Evolutionary conservation across 30 jellyfish, hydroid and myxozoan genomes (phyloP), one percentile per base, ranked within the genome.

Genomic region (Chironex yamaguchii): DNA sequence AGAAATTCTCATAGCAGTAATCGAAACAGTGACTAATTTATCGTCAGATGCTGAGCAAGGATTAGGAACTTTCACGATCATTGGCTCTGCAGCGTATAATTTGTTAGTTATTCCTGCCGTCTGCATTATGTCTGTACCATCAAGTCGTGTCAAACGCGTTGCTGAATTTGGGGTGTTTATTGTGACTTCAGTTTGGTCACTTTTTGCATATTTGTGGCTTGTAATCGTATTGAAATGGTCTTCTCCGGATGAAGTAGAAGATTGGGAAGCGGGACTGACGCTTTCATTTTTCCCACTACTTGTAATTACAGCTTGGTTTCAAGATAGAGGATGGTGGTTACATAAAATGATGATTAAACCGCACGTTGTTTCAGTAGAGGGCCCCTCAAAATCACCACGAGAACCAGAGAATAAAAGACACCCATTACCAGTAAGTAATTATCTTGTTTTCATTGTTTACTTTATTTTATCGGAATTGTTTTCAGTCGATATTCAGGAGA

Each of bases 21-120:
- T 91, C n/a, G 98, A 91, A 63, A 91, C 98, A 1, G 72, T 91
- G 20, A 24, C 96, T 2, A 85, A 52, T 42, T 54, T 91, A 65
- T 86, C 63, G 31, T 29, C 42, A 0, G 72, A 49, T 3, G 25
- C 74, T 25, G 70, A 65, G 21, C 80, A 81, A 35, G 92, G 84
- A 1, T 70, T 91, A 48, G 98, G 98, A 2, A 80, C 91, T 0
- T 91, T 85, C 36, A 91, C 98, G 34, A 91, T 91, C 0, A 84
- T 91, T 6, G 98, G 98, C 29, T 85, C 96, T 9, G 98, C 98
- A 3, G 93, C 98, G 0, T 91, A 85, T 81, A 91, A 91, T 52
- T 69, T 91, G 49, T 62, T 91, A 12, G 84, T 91, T 0, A 91
- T 91, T 4, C 76, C 96, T 4, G 98, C 98, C 1, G 95, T 91